Base-by-base conservation (phyloP, 2,888 invertebrate species). In the Drosophila ustulata region DNA sequence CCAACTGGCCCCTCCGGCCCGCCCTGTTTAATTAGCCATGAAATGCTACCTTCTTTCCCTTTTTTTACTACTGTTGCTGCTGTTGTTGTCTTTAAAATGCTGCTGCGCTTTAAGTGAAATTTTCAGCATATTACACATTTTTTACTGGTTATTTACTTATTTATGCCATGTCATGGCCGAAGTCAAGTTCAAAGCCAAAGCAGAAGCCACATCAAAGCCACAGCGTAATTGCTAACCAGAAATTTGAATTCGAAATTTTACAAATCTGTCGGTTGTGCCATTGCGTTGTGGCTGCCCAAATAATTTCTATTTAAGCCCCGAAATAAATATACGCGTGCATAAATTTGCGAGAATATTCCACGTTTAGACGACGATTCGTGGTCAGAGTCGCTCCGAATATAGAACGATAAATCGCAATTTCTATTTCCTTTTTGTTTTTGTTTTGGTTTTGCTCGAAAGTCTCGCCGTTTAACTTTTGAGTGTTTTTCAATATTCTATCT, bases 171-270 rank as follows among this genome's bases (percentile, higher is more conserved):
- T 52, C 53, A 43, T 52, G 62, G 43, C 26, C 50, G 56, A 34
- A 43, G 47, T 57, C 57, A 67, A 71, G 62, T 71, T 76, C 77
- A 76, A 76, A 75, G 75, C 41, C 62, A 56, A 57, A 26, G 41
- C 68, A 50, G 65, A 74, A 72, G 72, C 82, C 82, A 82, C 87
- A 82, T 82, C 82, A 82, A 82, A 86, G 82, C 55, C 34, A 18
- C 50, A 51, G 34, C 51, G 47, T 82, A 87, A 82, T 86, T 82
- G 87, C 78, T 69, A 71, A 41, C 50, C 55, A 65, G 49, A 82
- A 75, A 70, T 75, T 73, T 69, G 58, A 75, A 78, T 78, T 78
- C 64, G 62, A 73, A 83, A 66, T 67, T 65, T 37, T 13, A 41
- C 56, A 56, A 59, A 62, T 66, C 69, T 65, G 51, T 62, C 34